Conservation (phyloP, 2,888 invertebrate genomes). For the Eupeodes latifasciatus region DNA sequence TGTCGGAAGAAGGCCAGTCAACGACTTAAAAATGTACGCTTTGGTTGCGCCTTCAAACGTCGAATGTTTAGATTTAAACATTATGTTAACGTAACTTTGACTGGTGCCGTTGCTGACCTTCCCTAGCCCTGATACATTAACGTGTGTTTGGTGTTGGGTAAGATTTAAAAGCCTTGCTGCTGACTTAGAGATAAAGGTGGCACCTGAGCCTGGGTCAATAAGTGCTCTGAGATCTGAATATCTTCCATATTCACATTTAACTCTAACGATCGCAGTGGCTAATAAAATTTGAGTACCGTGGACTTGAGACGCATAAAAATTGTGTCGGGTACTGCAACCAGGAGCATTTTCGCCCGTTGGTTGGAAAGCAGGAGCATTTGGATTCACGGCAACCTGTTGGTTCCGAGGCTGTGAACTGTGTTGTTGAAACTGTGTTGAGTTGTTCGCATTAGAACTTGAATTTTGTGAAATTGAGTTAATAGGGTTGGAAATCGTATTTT, state of each 20-base stretch:
- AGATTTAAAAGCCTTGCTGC: too few species aligned
- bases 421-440: not conserved
- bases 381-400: not conserved
- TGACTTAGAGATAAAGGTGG: too few species aligned
- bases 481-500: not conserved
- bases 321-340: too few species aligned
- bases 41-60: not conserved
- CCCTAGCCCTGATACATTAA: too few species aligned
- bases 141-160: too few species aligned
- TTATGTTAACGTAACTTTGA: constrained; percentile 15
- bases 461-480: not conserved
- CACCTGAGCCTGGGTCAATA: constrained; percentile 1
- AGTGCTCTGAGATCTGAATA: constrained; percentile 16
- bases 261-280: constrained; percentile 14
- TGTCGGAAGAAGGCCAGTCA: not conserved
- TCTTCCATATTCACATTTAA: not conserved
- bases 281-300: constrained; percentile 4
- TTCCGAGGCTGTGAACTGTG: not conserved
- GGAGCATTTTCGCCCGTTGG: not conserved
- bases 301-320: not conserved
- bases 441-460: not conserved
- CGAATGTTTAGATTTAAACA: constrained; percentile 9
- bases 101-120: constrained; percentile 21
- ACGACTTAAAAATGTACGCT: constrained; percentile 4
- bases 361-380: constrained; percentile 15